Evolutionary conservation across 2,888 invertebrate species (phyloP).

Genomic region (Synanthedon andrenaeformis): DNA sequence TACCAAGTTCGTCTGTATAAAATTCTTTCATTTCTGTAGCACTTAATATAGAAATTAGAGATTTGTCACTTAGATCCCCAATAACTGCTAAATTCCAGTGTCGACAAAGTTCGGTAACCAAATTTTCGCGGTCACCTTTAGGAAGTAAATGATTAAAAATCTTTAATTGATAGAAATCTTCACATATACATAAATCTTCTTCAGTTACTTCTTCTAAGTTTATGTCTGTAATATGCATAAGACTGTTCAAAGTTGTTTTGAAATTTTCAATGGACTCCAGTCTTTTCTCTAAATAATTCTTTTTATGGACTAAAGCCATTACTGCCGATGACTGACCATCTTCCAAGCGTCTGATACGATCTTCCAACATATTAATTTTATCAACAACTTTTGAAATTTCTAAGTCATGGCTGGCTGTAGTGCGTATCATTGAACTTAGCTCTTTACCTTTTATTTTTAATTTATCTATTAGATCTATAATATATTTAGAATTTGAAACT

Average conservation of each 20-base stretch:
- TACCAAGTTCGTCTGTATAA: constrained; percentile 50
- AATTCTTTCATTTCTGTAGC: constrained; percentile 47
- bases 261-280: constrained; percentile 38
- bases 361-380: constrained; percentile 41
- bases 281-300: constrained; percentile 38
- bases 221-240: constrained; percentile 23
- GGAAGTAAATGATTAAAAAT: constrained; percentile 54
- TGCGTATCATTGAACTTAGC: constrained; percentile 36
- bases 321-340: constrained; percentile 34
- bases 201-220: constrained; percentile 12
- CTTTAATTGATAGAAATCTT: constrained; percentile 48
- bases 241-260: constrained; percentile 33
- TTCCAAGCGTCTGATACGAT: constrained; percentile 38
- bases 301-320: constrained; percentile 40
- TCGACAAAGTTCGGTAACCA: constrained; percentile 50
- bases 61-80: constrained; percentile 41
- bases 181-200: constrained; percentile 38
- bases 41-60: constrained; percentile 54
- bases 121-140: constrained; percentile 35
- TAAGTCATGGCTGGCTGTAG: constrained; percentile 32
- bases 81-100: constrained; percentile 50
- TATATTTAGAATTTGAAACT: constrained; percentile 18
- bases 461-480: constrained; percentile 29
- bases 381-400: constrained; percentile 47
- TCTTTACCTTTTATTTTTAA: constrained; percentile 36